Base-by-base conservation (phyloP, 2,888 invertebrate species). In the Uloborus plumipes region DNA sequence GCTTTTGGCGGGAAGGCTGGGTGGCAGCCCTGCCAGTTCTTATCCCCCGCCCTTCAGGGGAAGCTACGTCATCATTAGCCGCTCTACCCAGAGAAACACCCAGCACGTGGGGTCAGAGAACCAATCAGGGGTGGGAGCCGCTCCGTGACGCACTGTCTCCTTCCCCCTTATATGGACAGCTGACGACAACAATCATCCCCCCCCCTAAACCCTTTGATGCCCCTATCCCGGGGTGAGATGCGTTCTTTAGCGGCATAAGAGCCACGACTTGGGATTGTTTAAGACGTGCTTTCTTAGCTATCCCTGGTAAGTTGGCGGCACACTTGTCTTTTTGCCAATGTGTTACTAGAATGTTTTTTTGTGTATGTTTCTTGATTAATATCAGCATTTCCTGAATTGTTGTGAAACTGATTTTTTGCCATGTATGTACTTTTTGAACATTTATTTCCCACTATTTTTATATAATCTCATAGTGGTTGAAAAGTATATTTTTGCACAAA, bases 21-120 rank as follows among this genome's bases (percentile, higher is more conserved):
- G 72, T 31, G 66, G 72, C 76, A 71, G 71, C 71, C 74, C 78
- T 69, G 74, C 73, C 58, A 78, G 83, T 84, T 84, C 83, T 84
- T 84, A 78, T 80, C 83, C 78, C 84, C 84, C 84, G 75, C 75
- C 84, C 79, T 71, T 84, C 66, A 47, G 73, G 74, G 79, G 65
- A 71, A 79, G 78, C 84, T 84, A 84, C 84, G 84, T 84, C 84
- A 83, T 83, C 83, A 84, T 84, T 84, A 84, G 84, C 75, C 71
- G 79, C 79, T 84, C 75, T 79, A 84, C 84, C 84, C 79, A 79
- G 79, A 84, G 84, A 66, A 79, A 84, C 84, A 79, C 84, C 84
- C 84, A 84, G 75, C 79, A 84, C 84, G 84, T 84, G 78, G 84
- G 78, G 71, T 75, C 59, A 65, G 79, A 79, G 53, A 75, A 79